A percentile compares a stretch with the other conserved stretches of the same genome.
Conservation (phyloP, 2,888 invertebrate genomes). For the Corythucha ciliata region DNA sequence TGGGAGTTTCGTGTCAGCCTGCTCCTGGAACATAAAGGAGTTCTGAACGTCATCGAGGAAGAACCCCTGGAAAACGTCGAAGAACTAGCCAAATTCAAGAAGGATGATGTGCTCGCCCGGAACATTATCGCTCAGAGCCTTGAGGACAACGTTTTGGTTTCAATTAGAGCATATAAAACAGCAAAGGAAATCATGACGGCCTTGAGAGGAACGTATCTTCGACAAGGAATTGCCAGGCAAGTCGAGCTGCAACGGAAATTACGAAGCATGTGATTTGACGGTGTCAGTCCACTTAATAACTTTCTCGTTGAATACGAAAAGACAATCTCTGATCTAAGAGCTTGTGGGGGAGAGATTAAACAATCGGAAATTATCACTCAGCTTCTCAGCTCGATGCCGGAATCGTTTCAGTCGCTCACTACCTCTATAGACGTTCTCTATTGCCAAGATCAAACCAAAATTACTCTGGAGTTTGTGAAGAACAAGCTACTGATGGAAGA, state of each 20-base stretch:
- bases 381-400: conserved; percentile 10
- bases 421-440: conserved; percentile 12
- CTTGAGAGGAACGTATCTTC: not conserved
- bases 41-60: too few species aligned
- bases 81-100: too few species aligned
- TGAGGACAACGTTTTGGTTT: too few species aligned
- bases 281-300: not conserved
- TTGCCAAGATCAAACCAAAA: conserved; percentile 5
- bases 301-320: too few species aligned
- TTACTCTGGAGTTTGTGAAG: conserved; percentile 4
- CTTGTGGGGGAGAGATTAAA: not conserved
- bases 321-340: not conserved
- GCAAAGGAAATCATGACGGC: not conserved
- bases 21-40: too few species aligned
- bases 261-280: not conserved
- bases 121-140: too few species aligned
- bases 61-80: too few species aligned
- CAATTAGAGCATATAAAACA: too few species aligned
- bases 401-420: conserved; percentile 11
- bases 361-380: not conserved
- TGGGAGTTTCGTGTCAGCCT: too few species aligned
- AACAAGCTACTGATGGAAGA: conserved; percentile 1
- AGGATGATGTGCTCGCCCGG: too few species aligned
- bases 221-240: not conserved
- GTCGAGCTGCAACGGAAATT: not conserved